A percentile compares a stretch with the other conserved stretches of the same genome.
phyloP scores from a whole-genome alignment of 2,113 vertebrate genomes.

The Fulica atra region DNA sequence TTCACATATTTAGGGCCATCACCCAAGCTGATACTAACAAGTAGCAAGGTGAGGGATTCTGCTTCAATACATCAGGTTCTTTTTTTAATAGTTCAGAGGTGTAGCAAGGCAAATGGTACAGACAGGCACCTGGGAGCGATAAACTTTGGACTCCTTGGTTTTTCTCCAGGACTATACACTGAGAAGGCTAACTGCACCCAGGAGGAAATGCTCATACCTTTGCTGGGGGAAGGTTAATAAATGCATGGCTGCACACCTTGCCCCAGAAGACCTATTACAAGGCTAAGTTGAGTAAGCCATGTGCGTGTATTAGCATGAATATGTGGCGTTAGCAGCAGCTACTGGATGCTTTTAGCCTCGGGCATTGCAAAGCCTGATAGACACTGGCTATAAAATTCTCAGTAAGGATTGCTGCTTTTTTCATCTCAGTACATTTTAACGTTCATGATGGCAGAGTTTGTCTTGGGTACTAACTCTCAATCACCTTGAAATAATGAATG shows the following conservation, averaged over 20 bases:
- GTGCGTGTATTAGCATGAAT: constrained; percentile 22
- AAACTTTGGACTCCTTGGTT: neutral
- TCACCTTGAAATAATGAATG: neutral
- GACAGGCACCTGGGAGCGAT: neutral
- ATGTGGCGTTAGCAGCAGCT: constrained; percentile 5
- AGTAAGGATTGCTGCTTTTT: neutral
- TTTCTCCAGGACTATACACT: neutral
- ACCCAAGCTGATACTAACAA: neutral
- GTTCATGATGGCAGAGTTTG: neutral
- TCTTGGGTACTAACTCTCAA: neutral
- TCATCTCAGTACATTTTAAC: neutral
- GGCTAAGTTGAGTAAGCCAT: neutral
- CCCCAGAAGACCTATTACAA: constrained; percentile 44
- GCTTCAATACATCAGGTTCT: neutral
- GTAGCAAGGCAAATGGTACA: neutral
- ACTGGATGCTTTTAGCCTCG: neutral
- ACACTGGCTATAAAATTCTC: constrained; percentile 8
- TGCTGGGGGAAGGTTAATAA: constrained; percentile 18
- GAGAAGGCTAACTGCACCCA: neutral
- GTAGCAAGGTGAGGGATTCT: neutral
- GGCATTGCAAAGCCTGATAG: constrained; percentile 1
- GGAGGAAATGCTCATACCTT: neutral
- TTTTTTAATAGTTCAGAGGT: neutral
- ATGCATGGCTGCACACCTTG: constrained; percentile 28
- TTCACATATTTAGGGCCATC: neutral